Evolutionary conservation across 92 coral and sea anemone species (phyloP), one percentile per base, ranked within the genome.

Genomic region (Paramuricea clavata): DNA sequence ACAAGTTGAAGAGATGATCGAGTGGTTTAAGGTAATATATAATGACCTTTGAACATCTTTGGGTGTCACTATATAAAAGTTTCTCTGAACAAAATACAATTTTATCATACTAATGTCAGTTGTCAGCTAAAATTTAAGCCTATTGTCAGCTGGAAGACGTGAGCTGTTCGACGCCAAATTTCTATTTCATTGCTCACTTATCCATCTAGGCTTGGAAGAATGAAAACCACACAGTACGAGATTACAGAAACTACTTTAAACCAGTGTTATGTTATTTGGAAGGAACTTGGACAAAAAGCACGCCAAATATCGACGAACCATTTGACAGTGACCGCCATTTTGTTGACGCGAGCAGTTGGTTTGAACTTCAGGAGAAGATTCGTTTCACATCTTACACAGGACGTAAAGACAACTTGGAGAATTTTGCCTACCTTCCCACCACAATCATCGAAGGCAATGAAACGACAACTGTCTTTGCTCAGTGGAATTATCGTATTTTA

Each of bases 301-400:
- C 92, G 10, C 64, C 83, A 74, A 74, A 89, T 11, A 92, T 95
- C 76, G 98, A 95, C 22, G 98, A 95, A 64, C 97, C 98, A 0
- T 95, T 95, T 69, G 97, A 92, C 50, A 95, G 98, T 47, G 98
- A 95, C 81, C 81, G 98, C 9, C 98, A 95, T 82, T 95, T 95
- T 44, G 89, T 95, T 16, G 98, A 95, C 87, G 98, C 98, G 0
- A 69, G 60, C 13, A 87, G 91, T 62, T 95, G 98, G 98, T 94
- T 94, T 57, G 98, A 95, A 59, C 70, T 95, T 33, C 97, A 95
- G 54, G 97, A 94, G 65, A 95, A 95, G 87, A 86, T 95, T 49
- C 94, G 98, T 49, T 95, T 95, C 85, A 95, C 98, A 26, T 94
- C 98, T 2, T 95, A 95, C 81, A 86, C 98, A 1, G 98, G 98